Base-by-base conservation (phyloP, 1,140 invertebrate genomes). In the Apis laboriosa region DNA sequence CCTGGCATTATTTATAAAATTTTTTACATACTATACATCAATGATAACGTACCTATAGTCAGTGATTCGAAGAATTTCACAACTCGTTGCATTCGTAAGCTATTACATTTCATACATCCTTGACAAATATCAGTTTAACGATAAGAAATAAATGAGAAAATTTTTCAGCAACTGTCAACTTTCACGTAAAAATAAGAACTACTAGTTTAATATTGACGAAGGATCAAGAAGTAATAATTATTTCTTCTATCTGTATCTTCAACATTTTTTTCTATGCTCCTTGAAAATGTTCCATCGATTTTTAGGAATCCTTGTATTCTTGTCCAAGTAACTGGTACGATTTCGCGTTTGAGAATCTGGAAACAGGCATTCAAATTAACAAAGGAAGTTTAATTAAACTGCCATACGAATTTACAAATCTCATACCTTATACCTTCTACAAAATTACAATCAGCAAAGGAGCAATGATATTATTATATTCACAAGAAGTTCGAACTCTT, bases 281-380 rank as follows among this genome's bases (percentile, higher is more conserved):
- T 66, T n/a, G n/a, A 49, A 49, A 70, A 51, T 56, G 60, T 63
- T 8, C 1, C 53, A 43, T 9, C 21, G 43, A 12, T 63, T 63
- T 63, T 8, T 19, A 34, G 28, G 49, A 8, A 55, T 13, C 15
- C 8, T 9, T 34, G 13, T 76, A 86, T 68, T 2, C 80, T 5
- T 90, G 89, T 49, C 84, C 88, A 1, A 19, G 17, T 13, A 11
- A n/a, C 3, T 88, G 82, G 86, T 90, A 90, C 67, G 9, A 56
- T 17, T 1, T 82, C 3, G 2, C 34, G 66, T 4, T 77, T 1
- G 43, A 34, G 34, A 15, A 77, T 56, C 1, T 55, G 5, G 2
- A 81, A 55, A 80, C 51, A 0, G 1, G 2, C 0, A 19, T 9
- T 4, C 0, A 24, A 51, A 43, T 64, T 8, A 1, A 0, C 7